Evolutionary conservation across 2,113 vertebrate species (phyloP).

Genomic region (Bothrops jararaca): DNA sequence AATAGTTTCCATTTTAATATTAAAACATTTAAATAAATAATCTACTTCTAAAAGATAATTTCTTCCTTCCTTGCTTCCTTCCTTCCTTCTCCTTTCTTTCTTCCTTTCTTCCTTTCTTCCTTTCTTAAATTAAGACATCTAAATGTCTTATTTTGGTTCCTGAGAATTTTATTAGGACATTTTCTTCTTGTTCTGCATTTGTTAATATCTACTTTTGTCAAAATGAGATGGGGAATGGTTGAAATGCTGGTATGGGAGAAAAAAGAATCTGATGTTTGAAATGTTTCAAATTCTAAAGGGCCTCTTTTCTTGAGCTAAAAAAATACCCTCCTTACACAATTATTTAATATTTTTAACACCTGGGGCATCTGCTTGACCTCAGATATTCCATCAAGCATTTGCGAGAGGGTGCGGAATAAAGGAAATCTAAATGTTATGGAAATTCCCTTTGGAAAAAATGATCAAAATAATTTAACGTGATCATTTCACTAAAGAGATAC

Average conservation of each 20-base stretch:
- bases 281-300: neutral
- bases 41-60: slow-evolving; percentile 83
- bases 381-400: neutral
- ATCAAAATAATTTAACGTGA: neutral
- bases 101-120: slow-evolving; percentile 16
- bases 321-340: neutral
- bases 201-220: neutral
- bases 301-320: neutral
- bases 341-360: neutral
- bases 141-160: slow-evolving; percentile 73
- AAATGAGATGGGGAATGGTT: neutral
- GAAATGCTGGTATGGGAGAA: neutral
- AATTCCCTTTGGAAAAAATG: slow-evolving; percentile 9
- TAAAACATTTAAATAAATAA: slow-evolving; percentile 99
- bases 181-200: slow-evolving; percentile 11
- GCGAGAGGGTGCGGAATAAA: slow-evolving; percentile 43
- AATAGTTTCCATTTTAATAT: slow-evolving; percentile 96
- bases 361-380: too few relatives aligned
- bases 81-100: neutral
- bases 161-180: slow-evolving; percentile 72
- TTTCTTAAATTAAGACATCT: slow-evolving; percentile 62
- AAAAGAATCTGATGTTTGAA: neutral
- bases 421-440: slow-evolving; percentile 71
- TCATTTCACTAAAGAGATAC: neutral
- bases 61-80: slow-evolving; percentile 28